Percentiles rank a stretch among this genome's conserved stretches.
Evolutionary conservation across 2,888 invertebrate species (phyloP).

Genomic region (Artemia sinica): DNA sequence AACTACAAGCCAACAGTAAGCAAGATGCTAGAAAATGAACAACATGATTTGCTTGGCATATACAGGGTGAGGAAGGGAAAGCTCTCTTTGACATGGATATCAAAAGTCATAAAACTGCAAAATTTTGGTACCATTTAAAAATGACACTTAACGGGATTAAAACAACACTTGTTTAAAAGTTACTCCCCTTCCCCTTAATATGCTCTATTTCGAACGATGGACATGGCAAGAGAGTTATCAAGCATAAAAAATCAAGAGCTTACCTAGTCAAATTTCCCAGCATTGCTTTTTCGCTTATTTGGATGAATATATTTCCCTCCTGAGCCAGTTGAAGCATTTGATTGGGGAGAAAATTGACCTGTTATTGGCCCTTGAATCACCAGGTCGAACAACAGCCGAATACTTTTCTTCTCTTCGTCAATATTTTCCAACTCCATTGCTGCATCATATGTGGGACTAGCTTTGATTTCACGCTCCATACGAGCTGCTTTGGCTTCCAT

Average conservation of each 20-base stretch:
- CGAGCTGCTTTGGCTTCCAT: slow-evolving; percentile 70
- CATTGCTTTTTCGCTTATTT: slow-evolving; percentile 48
- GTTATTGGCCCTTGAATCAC: slow-evolving; percentile 24
- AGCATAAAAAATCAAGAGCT: neutral
- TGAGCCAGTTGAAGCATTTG: slow-evolving; percentile 24
- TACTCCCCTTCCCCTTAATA: no score
- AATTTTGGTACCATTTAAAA: no score
- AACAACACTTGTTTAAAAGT: no score
- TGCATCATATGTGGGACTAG: slow-evolving; percentile 58
- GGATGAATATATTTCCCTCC: slow-evolving; percentile 56
- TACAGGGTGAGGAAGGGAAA: no score
- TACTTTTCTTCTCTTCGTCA: slow-evolving; percentile 58
- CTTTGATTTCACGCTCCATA: slow-evolving; percentile 84
- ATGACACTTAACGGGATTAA: no score
- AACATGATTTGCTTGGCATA: no score
- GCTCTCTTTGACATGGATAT: no score
- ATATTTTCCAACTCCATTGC: slow-evolving; percentile 77
- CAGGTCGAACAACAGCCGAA: slow-evolving; percentile 61
- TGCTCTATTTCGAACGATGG: no score
- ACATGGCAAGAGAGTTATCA: no score
- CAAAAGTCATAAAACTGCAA: no score
- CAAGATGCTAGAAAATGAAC: no score
- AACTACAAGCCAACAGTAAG: no score
- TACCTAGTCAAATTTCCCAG: neutral
- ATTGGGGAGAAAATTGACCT: slow-evolving; percentile 21